Conservation (phyloP, 1,140 invertebrate genomes). For the Hermetia illucens region DNA sequence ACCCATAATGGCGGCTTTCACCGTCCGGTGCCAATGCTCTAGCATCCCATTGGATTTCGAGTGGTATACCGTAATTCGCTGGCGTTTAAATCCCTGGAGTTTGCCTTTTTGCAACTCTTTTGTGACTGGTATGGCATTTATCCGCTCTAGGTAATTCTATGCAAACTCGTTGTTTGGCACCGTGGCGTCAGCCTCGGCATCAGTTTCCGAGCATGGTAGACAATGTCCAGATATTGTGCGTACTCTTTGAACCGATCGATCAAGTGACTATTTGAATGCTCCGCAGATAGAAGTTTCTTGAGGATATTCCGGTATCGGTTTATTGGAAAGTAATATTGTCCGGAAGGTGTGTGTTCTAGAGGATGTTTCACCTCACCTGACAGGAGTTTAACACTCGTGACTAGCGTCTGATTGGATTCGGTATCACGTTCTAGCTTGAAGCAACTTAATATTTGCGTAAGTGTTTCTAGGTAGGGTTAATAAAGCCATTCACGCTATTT, state of each 20-base stretch:
- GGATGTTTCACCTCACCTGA: constrained; percentile 43
- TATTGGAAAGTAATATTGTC: constrained; percentile 27
- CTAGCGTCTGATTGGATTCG: constrained; percentile 43
- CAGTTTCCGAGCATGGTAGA: constrained; percentile 40
- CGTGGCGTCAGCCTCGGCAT: constrained; percentile 34
- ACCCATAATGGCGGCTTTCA: too few relatives aligned
- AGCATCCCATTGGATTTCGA: too few relatives aligned
- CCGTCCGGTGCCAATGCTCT: too few relatives aligned
- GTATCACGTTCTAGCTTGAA: constrained; percentile 34
- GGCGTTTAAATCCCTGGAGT: too few relatives aligned
- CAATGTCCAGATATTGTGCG: constrained; percentile 40
- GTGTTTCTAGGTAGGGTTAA: constrained; percentile 42
- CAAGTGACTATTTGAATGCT: constrained; percentile 34
- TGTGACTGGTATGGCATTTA: constrained; percentile 33
- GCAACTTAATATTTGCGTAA: constrained; percentile 34
- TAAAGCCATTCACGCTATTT: constrained; percentile 42
- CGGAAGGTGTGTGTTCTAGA: constrained; percentile 29
- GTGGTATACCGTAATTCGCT: too few relatives aligned
- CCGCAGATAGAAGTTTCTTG: constrained; percentile 35
- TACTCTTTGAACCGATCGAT: constrained; percentile 46
- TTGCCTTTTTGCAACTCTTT: constrained; percentile 21
- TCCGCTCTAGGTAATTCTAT: constrained; percentile 49
- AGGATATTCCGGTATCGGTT: constrained; percentile 34
- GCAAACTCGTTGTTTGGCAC: constrained; percentile 46
- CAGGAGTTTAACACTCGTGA: constrained; percentile 45